A percentile compares a stretch with the other conserved stretches of the same genome.
phyloP scores from a whole-genome alignment of 1,140 invertebrate genomes.

The Eubasilissa regina region DNA sequence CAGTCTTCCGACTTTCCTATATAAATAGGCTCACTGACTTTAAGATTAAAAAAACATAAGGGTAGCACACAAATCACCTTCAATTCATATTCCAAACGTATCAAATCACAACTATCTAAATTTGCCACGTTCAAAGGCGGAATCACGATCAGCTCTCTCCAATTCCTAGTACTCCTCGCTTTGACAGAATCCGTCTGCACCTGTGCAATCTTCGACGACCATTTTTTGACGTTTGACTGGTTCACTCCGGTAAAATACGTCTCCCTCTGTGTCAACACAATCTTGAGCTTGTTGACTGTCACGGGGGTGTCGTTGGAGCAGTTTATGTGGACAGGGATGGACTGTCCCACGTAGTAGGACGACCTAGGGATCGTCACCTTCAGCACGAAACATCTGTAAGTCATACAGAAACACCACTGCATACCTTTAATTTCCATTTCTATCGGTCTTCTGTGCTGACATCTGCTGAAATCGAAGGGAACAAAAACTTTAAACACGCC shows the following conservation, averaged over 20 bases:
- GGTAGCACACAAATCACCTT: conserved; percentile 9
- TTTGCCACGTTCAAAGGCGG: background rate
- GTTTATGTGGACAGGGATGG: too few relatives aligned
- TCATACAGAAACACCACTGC: too few relatives aligned
- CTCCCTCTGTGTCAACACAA: background rate
- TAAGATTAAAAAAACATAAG: background rate
- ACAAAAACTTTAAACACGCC: too few relatives aligned
- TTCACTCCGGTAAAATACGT: background rate
- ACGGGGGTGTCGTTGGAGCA: too few relatives aligned
- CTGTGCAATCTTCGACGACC: background rate
- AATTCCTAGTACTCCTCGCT: background rate
- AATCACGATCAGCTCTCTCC: background rate
- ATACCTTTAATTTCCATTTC: too few relatives aligned
- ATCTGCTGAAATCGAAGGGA: too few relatives aligned
- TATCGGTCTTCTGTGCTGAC: too few relatives aligned
- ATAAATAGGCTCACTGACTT: background rate
- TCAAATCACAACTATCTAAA: background rate
- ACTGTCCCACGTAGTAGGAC: too few relatives aligned
- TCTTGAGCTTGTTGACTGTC: too few relatives aligned
- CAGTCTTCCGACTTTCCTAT: background rate
- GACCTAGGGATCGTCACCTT: too few relatives aligned
- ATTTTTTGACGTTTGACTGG: background rate
- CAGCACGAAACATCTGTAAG: too few relatives aligned
- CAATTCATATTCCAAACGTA: conserved; percentile 5
- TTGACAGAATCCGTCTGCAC: background rate